Percentiles rank a stretch among this genome's conserved stretches.
These are phyloP conservation scores for Cryptus viduatorius DNA, from an alignment of 2,888 invertebrate species.

Conservation along the genomic window DNA sequence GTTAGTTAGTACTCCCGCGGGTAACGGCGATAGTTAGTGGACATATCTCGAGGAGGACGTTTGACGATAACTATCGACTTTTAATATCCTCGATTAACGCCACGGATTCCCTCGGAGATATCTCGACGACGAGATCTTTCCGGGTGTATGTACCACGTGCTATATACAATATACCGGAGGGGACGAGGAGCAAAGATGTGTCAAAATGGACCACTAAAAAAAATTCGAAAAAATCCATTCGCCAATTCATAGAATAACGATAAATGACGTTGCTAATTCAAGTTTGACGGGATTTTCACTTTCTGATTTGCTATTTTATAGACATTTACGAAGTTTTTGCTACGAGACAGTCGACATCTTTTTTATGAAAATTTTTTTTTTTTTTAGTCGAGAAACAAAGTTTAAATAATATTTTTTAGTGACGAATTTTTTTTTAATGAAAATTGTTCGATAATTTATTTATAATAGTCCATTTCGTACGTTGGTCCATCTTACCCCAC, in stretches of 20 bases:
- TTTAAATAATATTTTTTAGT: neutral
- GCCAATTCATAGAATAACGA: too few relatives aligned
- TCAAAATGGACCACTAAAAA: neutral
- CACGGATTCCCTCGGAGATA: slow-evolving; percentile 42
- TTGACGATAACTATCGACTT: slow-evolving; percentile 54
- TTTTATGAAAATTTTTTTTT: too few relatives aligned
- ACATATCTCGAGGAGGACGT: slow-evolving; percentile 16
- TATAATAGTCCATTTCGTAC: too few relatives aligned
- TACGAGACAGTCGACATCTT: too few relatives aligned
- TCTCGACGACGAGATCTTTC: slow-evolving; percentile 42
- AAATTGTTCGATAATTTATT: neutral
- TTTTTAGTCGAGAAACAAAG: too few relatives aligned
- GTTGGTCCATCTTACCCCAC: neutral
- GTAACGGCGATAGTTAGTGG: slow-evolving; percentile 1
- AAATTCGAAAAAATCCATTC: too few relatives aligned
- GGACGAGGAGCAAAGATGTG: neutral
- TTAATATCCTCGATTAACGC: slow-evolving; percentile 63
- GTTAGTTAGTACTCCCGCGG: slow-evolving; percentile 13
- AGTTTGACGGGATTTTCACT: too few relatives aligned
- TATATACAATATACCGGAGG: neutral
- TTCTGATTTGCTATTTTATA: too few relatives aligned
- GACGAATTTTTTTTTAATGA: neutral
- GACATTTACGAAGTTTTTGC: too few relatives aligned
- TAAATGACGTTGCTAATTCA: too few relatives aligned
- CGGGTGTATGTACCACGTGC: slow-evolving; percentile 37